A percentile compares a stretch with the other conserved stretches of the same genome.
Evolutionary conservation across 2,888 invertebrate genomes (phyloP).

Genomic region (Caenorhabditis sp.): DNA sequence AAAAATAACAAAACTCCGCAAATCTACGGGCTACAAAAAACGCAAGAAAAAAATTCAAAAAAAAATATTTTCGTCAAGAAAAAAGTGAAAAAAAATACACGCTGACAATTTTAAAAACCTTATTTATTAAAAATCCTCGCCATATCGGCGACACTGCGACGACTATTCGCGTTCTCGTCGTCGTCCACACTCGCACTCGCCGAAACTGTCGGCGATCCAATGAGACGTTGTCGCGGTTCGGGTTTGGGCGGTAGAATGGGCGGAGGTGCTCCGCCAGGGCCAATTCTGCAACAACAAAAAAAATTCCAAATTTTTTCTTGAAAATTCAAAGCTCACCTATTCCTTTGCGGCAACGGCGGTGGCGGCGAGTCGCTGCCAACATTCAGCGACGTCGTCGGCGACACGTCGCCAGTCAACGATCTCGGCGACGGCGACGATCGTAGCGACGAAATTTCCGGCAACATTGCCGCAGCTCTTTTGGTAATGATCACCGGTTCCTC

Average conservation of each 20-base stretch:
- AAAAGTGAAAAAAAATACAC: neutral
- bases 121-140: slow-evolving; percentile 51
- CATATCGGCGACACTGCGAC: slow-evolving; percentile 60
- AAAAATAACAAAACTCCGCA: neutral
- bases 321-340: slow-evolving; percentile 16
- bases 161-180: slow-evolving; percentile 55
- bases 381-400: slow-evolving; percentile 13
- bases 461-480: no score
- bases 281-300: slow-evolving; percentile 22
- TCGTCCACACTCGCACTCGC: slow-evolving; percentile 10
- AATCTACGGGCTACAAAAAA: neutral
- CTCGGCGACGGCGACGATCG: slow-evolving; percentile 14
- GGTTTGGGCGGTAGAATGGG: slow-evolving; percentile 53
- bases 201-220: slow-evolving; percentile 20
- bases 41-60: neutral
- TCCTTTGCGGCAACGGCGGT: slow-evolving; percentile 44
- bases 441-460: slow-evolving; percentile 37
- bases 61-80: neutral
- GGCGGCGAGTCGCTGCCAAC: slow-evolving; percentile 34
- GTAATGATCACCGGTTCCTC: slow-evolving; percentile 15
- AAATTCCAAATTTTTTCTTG: no score
- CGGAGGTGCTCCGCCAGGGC: slow-evolving; percentile 35
- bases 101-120: neutral
- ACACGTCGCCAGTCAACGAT: slow-evolving; percentile 11
- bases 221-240: slow-evolving; percentile 35